Base-by-base conservation (phyloP, 2,888 invertebrate species). In the Falcaria lacertinaria region DNA sequence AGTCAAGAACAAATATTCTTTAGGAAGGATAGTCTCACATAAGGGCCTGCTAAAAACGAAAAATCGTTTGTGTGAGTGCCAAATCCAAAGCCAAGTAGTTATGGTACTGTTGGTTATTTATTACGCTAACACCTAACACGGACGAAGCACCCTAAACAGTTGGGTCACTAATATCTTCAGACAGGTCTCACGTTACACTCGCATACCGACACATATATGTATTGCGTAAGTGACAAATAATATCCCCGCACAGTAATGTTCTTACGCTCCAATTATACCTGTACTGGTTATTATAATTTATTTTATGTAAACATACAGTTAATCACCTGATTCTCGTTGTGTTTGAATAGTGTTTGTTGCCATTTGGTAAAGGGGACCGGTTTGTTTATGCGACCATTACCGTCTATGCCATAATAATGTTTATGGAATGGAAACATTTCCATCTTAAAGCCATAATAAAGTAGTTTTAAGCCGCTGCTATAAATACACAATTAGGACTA, bases 191-290 rank as follows among this genome's bases (percentile, higher is more conserved):
- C 52, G 66, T 78, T 68, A 71, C 69, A 69, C 58, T 64, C 60
- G 60, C 52, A 61, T 60, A 53, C 22, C 50, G 59, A 57, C 60
- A 63, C 60, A 58, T 62, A 64, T 48, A 58, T 62, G 63, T 48
- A 65, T 76, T 78, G 68, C 73, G 63, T 74, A 77, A 74, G 55
- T 60, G 53, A 47, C 57, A 62, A 43, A 44, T 45, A 40, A 35
- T 40, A 41, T 15, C n/a, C 47, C 42, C 60, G 64, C 62, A 68
- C 60, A 64, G 71, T 79, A 75, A 77, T 76, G 71, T 77, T 78
- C 72, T 82, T 76, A 74, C 73, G 85, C 82, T 79, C 85, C 71
- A 86, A 78, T 84, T 82, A 74, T 67, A 63, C 64, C 58, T 41
- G 57, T 61, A 80, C 80, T 70, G 75, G 81, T 80, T 55, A 60